A percentile compares a stretch with the other conserved stretches of the same genome.
These are phyloP conservation scores for Megaceryle torquata DNA, from an alignment of 2,113 vertebrate species.

Conservation along the genomic window DNA sequence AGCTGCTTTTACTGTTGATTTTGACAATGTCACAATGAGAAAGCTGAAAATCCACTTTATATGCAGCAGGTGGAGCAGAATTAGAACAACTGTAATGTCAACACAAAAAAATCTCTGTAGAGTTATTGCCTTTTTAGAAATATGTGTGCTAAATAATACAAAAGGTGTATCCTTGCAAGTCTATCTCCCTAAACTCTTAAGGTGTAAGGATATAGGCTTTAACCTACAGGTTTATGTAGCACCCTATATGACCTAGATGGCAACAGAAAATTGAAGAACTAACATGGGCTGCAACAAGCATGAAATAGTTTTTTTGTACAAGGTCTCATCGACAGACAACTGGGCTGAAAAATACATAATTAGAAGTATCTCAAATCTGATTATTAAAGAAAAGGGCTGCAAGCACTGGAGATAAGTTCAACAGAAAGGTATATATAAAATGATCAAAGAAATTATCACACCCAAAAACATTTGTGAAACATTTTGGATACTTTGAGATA, in stretches of 20 bases:
- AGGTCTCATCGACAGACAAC: not conserved
- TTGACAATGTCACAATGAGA: not conserved
- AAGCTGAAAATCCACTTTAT: not conserved
- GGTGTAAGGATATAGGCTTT: not conserved
- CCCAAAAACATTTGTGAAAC: not conserved
- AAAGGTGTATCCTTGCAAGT: not conserved
- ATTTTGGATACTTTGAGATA: not conserved
- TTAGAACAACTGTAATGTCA: not conserved
- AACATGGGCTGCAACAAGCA: not conserved
- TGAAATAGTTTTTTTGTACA: not conserved
- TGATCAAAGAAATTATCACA: not conserved
- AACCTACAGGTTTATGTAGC: not conserved
- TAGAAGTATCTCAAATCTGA: not conserved
- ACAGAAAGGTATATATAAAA: not conserved
- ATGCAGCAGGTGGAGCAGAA: accelerated
- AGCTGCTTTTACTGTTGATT: not conserved
- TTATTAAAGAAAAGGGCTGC: not conserved
- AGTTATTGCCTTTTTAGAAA: not conserved
- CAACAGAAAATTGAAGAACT: not conserved
- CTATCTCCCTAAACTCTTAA: not conserved
- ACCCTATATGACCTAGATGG: not conserved
- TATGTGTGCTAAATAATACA: not conserved
- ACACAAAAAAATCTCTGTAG: not conserved
- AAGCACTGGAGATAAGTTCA: not conserved
- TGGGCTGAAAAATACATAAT: not conserved